Percentiles rank a stretch among this genome's conserved stretches.
phyloP scores from a whole-genome alignment of 2,113 vertebrate genomes.

The Hydropotes inermis region DNA sequence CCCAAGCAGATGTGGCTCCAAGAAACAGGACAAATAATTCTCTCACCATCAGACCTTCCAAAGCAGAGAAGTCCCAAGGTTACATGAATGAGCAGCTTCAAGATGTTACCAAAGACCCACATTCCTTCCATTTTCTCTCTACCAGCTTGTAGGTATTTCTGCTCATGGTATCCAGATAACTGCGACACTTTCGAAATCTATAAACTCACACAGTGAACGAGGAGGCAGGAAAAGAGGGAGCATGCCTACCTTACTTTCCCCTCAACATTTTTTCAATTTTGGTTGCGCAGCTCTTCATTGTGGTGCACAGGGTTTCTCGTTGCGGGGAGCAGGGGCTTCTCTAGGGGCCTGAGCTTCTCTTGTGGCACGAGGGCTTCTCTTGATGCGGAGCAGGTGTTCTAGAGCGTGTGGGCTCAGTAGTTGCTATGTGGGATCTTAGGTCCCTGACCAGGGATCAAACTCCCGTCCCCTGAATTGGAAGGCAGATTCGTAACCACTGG shows the following conservation, averaged over 20 bases:
- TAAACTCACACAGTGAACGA: no score
- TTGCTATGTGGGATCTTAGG: not conserved
- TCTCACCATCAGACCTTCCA: not conserved
- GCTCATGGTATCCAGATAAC: not conserved
- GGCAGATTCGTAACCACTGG: not conserved
- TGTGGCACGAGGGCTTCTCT: not conserved
- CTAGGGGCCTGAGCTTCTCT: not conserved
- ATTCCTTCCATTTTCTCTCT: not conserved
- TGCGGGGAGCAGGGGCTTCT: accelerated
- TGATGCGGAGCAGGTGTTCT: not conserved
- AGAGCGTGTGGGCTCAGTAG: not conserved
- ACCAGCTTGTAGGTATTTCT: not conserved
- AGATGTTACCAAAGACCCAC: not conserved
- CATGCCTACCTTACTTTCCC: not conserved
- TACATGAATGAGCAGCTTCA: not conserved
- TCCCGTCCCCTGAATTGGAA: not conserved
- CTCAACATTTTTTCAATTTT: not conserved
- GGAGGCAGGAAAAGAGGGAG: not conserved
- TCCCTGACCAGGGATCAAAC: not conserved
- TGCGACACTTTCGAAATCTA: not conserved
- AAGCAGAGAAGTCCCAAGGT: not conserved
- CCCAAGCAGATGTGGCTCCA: not conserved
- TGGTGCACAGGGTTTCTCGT: not conserved
- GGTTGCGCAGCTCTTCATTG: not conserved
- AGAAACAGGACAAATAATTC: not conserved